These are phyloP conservation scores for Lutraria lutraria DNA, from an alignment of 2,888 invertebrate species.

Conservation along the genomic window DNA sequence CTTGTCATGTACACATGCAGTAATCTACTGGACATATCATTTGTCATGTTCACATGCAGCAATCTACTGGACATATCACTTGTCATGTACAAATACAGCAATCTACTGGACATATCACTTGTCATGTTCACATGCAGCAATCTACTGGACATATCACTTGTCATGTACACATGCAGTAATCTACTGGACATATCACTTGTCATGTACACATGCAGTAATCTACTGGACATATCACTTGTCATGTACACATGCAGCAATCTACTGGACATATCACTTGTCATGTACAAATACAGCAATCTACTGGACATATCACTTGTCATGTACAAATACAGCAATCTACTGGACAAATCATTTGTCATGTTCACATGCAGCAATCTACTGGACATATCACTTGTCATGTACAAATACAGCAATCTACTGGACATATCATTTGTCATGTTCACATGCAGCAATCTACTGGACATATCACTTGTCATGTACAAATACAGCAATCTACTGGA, in stretches of 20 bases:
- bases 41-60: constrained; percentile 34
- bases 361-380: no score
- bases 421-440: background rate
- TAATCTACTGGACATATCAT: no score
- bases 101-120: no score
- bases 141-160: background rate
- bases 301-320: background rate
- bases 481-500: no score
- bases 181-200: background rate
- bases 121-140: constrained; percentile 39
- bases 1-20: constrained; percentile 32
- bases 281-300: constrained; percentile 49
- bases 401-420: no score
- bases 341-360: background rate
- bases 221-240: background rate
- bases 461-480: background rate
- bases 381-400: background rate
- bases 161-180: constrained; percentile 42
- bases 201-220: constrained; percentile 45
- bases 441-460: no score
- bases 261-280: background rate
- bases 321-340: no score
- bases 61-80: no score
- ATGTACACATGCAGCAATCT: constrained; percentile 48
- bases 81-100: constrained; percentile 36